Conservation (phyloP, 2,888 invertebrate species). For the Papilio elwesi region DNA sequence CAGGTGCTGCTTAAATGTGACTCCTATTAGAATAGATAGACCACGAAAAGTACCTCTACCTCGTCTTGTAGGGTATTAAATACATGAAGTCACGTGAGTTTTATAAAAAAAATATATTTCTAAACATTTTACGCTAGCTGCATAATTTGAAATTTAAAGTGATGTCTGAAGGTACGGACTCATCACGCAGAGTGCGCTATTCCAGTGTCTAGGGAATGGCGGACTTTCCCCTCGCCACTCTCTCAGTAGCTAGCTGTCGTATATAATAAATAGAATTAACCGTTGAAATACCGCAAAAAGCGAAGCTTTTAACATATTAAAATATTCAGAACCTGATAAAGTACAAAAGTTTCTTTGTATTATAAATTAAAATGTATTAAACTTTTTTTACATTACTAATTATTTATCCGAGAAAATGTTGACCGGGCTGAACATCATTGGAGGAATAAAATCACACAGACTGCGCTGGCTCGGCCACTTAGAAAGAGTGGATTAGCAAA, state of each 20-base stretch:
- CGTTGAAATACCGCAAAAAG: neutral
- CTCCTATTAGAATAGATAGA: too few relatives aligned
- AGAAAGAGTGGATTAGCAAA: too few relatives aligned
- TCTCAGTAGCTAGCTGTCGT: neutral
- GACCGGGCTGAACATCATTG: too few relatives aligned
- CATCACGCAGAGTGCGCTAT: slow-evolving; percentile 28
- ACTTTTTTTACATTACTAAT: too few relatives aligned
- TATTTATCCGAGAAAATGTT: too few relatives aligned
- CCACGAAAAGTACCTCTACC: too few relatives aligned
- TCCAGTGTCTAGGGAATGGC: neutral
- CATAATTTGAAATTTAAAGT: slow-evolving; percentile 1
- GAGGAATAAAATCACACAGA: too few relatives aligned
- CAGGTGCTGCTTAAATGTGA: too few relatives aligned
- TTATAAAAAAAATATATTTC: too few relatives aligned
- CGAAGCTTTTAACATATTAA: slow-evolving; percentile 18
- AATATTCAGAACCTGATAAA: neutral
- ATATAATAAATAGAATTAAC: slow-evolving; percentile 24
- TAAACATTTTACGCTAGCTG: neutral
- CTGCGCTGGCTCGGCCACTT: too few relatives aligned
- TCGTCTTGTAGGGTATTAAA: too few relatives aligned
- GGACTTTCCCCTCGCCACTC: neutral
- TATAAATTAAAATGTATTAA: too few relatives aligned
- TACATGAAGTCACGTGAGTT: neutral
- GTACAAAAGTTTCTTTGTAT: neutral
- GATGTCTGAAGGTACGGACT: slow-evolving; percentile 8